These are phyloP conservation scores for Pseudolaguvia tuberculata DNA, from an alignment of 2,113 vertebrate genomes.

Conservation along the genomic window DNA sequence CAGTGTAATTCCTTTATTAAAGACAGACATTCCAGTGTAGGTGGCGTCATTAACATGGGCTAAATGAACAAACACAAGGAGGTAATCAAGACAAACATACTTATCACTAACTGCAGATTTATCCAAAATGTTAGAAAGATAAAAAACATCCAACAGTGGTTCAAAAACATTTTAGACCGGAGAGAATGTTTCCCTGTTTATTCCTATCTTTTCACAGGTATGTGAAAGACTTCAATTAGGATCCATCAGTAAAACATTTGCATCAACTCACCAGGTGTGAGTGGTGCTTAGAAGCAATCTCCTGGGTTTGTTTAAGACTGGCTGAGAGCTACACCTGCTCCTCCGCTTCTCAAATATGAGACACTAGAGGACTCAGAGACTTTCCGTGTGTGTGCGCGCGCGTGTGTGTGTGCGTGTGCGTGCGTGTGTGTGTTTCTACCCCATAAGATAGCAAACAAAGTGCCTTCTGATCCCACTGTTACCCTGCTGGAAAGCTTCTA, in stretches of 20 bases:
- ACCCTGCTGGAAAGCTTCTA: background rate
- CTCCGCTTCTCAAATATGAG: slow-evolving; percentile 6
- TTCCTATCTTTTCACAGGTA: background rate
- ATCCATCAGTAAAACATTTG: background rate
- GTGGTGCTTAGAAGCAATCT: background rate
- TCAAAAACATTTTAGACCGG: background rate
- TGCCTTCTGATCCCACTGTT: background rate
- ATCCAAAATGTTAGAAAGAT: background rate
- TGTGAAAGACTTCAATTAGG: slow-evolving; percentile 1
- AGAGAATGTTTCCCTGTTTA: background rate
- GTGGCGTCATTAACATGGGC: background rate
- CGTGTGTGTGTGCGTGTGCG: background rate
- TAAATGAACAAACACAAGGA: background rate
- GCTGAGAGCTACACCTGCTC: slow-evolving; percentile 1
- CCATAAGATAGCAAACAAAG: slow-evolving; percentile 7
- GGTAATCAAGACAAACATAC: background rate
- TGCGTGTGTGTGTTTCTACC: background rate
- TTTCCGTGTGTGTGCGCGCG: background rate
- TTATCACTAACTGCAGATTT: background rate
- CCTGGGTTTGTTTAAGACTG: slow-evolving; percentile 2
- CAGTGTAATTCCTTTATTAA: no score
- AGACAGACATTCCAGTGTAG: background rate
- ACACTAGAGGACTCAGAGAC: background rate
- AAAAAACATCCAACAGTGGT: background rate
- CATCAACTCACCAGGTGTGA: background rate